phyloP scores from a whole-genome alignment of 2,888 invertebrate genomes.

The Rapana venosa region DNA sequence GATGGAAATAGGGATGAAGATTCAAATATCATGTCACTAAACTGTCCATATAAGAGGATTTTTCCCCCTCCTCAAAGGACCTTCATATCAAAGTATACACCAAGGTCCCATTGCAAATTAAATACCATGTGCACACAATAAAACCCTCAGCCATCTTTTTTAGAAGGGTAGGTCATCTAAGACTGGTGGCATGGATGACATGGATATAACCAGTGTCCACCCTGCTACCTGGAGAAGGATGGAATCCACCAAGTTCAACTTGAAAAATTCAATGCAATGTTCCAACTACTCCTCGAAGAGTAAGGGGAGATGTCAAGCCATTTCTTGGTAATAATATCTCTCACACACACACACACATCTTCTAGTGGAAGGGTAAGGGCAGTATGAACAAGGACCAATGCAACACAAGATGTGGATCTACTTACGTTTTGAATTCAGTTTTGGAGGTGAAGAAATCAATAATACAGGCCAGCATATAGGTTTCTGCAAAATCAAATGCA shows the following conservation, averaged over 20 bases:
- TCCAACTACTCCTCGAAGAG: no score
- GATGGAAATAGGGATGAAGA: no score
- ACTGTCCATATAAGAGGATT: no score
- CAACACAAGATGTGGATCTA: slow-evolving; percentile 24
- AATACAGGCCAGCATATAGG: slow-evolving; percentile 95
- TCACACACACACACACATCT: neutral
- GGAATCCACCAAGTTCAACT: no score
- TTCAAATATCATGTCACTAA: no score
- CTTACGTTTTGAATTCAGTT: slow-evolving; percentile 84
- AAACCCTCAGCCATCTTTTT: neutral
- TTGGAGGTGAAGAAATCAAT: slow-evolving; percentile 97
- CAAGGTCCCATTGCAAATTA: neutral
- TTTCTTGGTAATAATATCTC: neutral
- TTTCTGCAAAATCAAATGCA: slow-evolving; percentile 82
- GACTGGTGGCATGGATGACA: neutral
- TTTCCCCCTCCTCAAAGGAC: no score
- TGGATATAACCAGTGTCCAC: no score
- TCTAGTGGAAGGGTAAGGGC: no score
- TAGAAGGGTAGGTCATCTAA: neutral
- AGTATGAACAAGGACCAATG: neutral
- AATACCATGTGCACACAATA: neutral
- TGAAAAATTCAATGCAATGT: no score
- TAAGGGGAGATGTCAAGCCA: no score
- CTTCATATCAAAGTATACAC: no score
- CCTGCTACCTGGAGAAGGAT: no score